Evolutionary conservation across 2,888 invertebrate genomes (phyloP).

Genomic region (Thalpophila matura): DNA sequence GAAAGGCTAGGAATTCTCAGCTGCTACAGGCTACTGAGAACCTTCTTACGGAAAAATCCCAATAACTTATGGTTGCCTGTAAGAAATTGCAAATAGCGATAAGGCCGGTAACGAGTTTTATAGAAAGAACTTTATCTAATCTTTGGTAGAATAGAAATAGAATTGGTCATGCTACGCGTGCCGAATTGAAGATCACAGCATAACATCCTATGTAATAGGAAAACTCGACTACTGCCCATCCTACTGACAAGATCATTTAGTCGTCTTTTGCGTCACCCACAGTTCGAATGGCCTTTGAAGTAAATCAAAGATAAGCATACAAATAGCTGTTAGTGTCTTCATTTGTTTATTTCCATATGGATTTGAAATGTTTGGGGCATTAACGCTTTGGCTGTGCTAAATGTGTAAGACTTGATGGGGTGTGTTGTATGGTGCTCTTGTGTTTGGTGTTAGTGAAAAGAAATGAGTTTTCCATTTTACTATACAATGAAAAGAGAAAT

Average conservation of each 20-base stretch:
- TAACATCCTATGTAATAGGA: background rate
- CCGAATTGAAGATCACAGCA: background rate
- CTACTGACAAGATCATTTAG: slow-evolving; percentile 4
- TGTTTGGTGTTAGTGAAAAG: background rate
- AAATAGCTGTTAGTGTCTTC: slow-evolving; percentile 20
- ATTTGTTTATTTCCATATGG: slow-evolving; percentile 27
- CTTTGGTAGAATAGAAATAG: too few relatives aligned
- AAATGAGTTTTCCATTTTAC: background rate
- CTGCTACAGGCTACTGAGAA: too few relatives aligned
- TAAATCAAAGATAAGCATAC: slow-evolving; percentile 22
- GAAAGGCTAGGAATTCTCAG: too few relatives aligned
- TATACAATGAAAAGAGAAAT: too few relatives aligned
- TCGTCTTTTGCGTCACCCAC: background rate
- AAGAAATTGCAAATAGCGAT: too few relatives aligned
- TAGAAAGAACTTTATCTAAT: too few relatives aligned
- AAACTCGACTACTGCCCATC: background rate
- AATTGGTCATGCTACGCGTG: too few relatives aligned
- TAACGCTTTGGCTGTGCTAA: slow-evolving; percentile 13
- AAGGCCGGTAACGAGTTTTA: too few relatives aligned
- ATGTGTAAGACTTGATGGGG: background rate
- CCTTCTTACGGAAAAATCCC: too few relatives aligned
- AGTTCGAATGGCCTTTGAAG: slow-evolving; percentile 32
- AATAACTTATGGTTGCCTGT: too few relatives aligned
- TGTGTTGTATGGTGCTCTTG: background rate
- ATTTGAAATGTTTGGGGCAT: slow-evolving; percentile 40